Conservation (phyloP, 1,140 invertebrate species). For the Drosophila guanche region DNA sequence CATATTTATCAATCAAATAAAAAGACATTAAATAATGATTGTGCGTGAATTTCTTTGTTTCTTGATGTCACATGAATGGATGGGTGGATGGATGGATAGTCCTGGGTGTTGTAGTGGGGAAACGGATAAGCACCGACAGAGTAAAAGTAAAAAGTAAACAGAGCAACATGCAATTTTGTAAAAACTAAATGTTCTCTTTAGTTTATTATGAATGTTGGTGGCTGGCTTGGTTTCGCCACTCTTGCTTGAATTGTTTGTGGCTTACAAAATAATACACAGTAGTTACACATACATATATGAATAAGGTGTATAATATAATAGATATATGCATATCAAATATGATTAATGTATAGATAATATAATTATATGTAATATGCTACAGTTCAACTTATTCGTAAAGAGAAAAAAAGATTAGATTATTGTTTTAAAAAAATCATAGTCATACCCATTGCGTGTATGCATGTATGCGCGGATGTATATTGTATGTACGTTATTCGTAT, state of each 20-base stretch:
- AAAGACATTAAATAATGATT: background rate
- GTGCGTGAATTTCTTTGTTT: no score
- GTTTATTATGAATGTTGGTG: slow-evolving; percentile 57
- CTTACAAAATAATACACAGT: slow-evolving; percentile 52
- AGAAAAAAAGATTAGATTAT: slow-evolving; percentile 16
- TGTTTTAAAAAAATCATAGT: slow-evolving; percentile 11
- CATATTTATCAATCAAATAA: no score
- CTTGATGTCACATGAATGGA: no score
- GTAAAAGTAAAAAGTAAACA: background rate
- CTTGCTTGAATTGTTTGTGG: slow-evolving; percentile 29
- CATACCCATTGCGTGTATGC: background rate
- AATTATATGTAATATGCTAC: slow-evolving; percentile 35
- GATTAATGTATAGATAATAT: slow-evolving; percentile 16
- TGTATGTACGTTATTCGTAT: slow-evolving; percentile 27
- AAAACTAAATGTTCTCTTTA: slow-evolving; percentile 54
- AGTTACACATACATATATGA: slow-evolving; percentile 45
- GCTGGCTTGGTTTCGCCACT: slow-evolving; percentile 14
- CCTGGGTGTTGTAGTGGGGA: no score
- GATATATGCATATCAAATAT: slow-evolving; percentile 42
- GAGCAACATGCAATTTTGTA: slow-evolving; percentile 20
- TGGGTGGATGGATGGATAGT: background rate
- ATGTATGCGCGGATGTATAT: slow-evolving; percentile 17
- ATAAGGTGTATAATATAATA: slow-evolving; percentile 45
- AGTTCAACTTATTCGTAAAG: slow-evolving; percentile 35
- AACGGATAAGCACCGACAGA: background rate